phyloP scores from a whole-genome alignment of 2,888 invertebrate genomes.

The Amphimallon solstitiale region DNA sequence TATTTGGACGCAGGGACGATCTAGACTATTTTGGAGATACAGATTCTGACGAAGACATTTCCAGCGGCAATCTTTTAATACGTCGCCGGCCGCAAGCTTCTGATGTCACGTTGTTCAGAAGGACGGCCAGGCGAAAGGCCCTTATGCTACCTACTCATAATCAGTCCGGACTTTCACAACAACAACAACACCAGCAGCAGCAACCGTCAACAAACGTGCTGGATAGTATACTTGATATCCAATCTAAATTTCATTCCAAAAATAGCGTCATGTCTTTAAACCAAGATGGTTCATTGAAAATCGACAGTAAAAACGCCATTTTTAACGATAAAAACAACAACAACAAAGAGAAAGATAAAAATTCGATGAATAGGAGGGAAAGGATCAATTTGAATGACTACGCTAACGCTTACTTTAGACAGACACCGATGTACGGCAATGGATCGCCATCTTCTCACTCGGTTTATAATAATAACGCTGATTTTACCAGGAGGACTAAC shows the following conservation, averaged over 20 bases:
- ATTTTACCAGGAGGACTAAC: constrained; percentile 4
- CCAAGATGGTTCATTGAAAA: constrained; percentile 71
- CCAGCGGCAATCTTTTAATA: constrained; percentile 62
- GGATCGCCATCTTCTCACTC: constrained; percentile 15
- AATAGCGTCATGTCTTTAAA: constrained; percentile 69
- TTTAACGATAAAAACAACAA: constrained; percentile 36
- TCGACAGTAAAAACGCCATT: constrained; percentile 55
- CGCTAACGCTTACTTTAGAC: constrained; percentile 29
- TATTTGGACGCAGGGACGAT: constrained; percentile 75
- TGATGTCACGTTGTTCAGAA: constrained; percentile 56
- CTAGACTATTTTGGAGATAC: constrained; percentile 75
- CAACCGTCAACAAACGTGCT: constrained; percentile 67
- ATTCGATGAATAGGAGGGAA: constrained; percentile 8
- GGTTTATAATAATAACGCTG: constrained; percentile 18
- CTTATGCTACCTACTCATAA: constrained; percentile 36
- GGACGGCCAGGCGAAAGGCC: constrained; percentile 64
- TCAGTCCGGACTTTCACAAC: no score
- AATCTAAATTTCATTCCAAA: constrained; percentile 76
- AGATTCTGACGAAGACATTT: constrained; percentile 55
- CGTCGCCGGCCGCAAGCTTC: constrained; percentile 63
- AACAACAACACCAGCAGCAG: no score
- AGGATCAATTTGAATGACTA: constrained; percentile 41
- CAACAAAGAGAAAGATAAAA: constrained; percentile 3
- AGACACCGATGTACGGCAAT: constrained; percentile 52
- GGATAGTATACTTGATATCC: constrained; percentile 75